Conservation (phyloP, 2,113 vertebrate genomes). For the Litocranius walleri region DNA sequence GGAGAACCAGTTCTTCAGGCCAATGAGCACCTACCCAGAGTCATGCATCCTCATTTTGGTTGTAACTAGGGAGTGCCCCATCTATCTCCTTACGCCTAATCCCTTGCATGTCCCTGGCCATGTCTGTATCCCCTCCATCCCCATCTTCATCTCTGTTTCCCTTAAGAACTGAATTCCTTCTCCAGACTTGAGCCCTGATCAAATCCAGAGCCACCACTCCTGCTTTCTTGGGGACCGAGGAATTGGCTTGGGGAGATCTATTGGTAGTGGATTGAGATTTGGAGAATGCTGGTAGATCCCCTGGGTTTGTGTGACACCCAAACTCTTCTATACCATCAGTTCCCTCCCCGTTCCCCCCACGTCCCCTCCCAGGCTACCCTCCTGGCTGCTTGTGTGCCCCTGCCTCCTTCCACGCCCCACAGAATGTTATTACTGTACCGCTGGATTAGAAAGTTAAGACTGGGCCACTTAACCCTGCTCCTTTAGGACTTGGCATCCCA, state of each 20-base stretch:
- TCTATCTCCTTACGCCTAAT: background rate
- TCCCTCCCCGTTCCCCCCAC: background rate
- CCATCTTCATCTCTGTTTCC: background rate
- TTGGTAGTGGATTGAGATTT: background rate
- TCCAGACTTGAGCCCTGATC: background rate
- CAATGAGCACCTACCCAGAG: slow-evolving; percentile 16
- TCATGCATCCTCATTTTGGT: slow-evolving; percentile 23
- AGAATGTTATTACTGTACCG: background rate
- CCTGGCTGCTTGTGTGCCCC: background rate
- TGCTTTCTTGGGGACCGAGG: background rate
- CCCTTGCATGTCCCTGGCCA: background rate
- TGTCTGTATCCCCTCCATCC: background rate
- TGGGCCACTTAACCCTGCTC: background rate
- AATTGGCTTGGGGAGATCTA: background rate
- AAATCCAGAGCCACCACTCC: background rate
- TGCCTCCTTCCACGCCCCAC: background rate
- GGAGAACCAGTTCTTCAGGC: slow-evolving; percentile 70
- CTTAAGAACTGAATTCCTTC: background rate
- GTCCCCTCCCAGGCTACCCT: background rate
- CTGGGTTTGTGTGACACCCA: background rate
- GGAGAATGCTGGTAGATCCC: background rate
- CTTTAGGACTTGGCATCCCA: background rate
- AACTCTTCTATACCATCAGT: background rate
- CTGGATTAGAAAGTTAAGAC: background rate
- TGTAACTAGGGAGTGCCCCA: slow-evolving; percentile 9